These are phyloP conservation scores for Falcunculus frontatus DNA, from an alignment of 2,113 vertebrate species.

Conservation along the genomic window DNA sequence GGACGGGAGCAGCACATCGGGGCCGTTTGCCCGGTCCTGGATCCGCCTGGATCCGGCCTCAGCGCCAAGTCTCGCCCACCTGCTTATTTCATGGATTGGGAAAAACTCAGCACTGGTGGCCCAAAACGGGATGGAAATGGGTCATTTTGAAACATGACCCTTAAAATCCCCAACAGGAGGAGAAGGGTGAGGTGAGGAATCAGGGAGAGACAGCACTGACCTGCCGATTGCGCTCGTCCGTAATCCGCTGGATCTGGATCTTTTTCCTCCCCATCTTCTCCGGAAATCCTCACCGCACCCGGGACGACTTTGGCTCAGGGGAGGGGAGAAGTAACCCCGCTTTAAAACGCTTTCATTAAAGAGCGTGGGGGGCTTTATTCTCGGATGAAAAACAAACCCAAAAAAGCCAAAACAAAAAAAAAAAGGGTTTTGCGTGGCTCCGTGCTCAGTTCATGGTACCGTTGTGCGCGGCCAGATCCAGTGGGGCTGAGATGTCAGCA, in stretches of 20 bases:
- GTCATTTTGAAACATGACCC: neutral
- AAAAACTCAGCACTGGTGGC: neutral
- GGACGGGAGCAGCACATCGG: neutral
- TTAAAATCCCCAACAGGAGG: rapidly evolving
- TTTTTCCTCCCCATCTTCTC: slow-evolving; percentile 97
- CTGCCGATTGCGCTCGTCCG: slow-evolving; percentile 96
- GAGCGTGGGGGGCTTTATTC: neutral
- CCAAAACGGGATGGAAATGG: neutral
- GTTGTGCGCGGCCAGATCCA: neutral
- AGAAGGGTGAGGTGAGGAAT: neutral
- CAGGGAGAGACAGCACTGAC: slow-evolving; percentile 47
- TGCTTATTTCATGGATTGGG: neutral
- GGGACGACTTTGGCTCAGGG: neutral
- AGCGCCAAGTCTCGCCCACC: rapidly evolving
- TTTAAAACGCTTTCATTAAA: slow-evolving; percentile 68
- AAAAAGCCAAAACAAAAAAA: neutral
- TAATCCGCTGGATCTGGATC: slow-evolving; percentile 99
- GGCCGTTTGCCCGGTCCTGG: neutral
- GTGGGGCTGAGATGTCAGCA: neutral
- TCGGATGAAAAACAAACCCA: neutral
- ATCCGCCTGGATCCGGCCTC: neutral
- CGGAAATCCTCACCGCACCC: slow-evolving; percentile 32
- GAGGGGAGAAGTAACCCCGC: neutral
- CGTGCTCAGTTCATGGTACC: slow-evolving; percentile 75
- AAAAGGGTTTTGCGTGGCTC: neutral